Conservation (phyloP, 2,888 invertebrate genomes). For the Lithophane semibrunnea region DNA sequence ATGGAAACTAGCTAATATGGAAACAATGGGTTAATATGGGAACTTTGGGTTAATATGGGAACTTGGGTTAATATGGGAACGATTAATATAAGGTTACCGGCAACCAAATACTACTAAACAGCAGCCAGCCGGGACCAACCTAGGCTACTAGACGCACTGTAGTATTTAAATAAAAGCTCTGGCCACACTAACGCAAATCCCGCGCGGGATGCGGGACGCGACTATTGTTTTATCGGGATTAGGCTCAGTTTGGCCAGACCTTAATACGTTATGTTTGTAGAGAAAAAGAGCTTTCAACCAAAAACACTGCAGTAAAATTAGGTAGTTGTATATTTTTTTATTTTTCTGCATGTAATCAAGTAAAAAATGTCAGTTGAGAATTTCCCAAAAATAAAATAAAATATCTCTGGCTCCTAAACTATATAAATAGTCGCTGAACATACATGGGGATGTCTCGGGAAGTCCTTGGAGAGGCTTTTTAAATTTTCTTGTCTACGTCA, state of each 20-base stretch:
- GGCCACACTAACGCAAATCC: not conserved
- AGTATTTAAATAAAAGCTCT: not conserved
- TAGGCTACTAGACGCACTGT: not conserved
- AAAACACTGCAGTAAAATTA: not conserved
- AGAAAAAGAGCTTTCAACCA: not conserved
- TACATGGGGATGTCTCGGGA: not conserved
- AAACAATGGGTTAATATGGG: no score
- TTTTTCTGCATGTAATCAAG: not conserved
- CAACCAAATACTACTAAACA: slow-evolving; percentile 9
- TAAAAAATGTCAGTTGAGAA: not conserved
- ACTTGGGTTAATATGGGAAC: no score
- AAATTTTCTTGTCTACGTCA: not conserved
- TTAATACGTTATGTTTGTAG: not conserved
- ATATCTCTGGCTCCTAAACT: not conserved
- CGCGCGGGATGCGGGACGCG: not conserved
- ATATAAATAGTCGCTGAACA: not conserved
- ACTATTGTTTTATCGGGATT: not conserved
- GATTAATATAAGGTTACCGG: no score
- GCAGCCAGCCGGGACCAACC: not conserved
- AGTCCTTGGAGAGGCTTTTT: not conserved
- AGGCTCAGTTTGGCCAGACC: not conserved
- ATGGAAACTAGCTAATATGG: no score
- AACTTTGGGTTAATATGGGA: no score
- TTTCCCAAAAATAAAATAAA: no score
- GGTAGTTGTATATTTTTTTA: not conserved